phyloP scores from a whole-genome alignment of 2,888 invertebrate species.

The Cephus rjabovi region DNA sequence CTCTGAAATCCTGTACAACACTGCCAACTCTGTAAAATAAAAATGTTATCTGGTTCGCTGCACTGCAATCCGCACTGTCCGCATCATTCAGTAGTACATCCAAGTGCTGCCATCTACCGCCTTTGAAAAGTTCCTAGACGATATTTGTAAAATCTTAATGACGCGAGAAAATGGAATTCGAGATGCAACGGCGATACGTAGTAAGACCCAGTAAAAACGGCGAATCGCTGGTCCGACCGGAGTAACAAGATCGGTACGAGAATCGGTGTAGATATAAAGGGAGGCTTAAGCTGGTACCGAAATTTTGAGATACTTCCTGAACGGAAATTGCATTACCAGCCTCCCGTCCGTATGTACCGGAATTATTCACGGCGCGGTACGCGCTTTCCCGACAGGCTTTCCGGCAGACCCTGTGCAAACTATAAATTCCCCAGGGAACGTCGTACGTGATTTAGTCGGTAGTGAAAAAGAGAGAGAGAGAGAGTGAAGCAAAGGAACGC shows the following conservation, averaged over 20 bases:
- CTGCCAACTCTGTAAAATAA: too few species aligned
- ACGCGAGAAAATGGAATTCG: too few species aligned
- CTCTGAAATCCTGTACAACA: neutral
- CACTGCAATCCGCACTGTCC: too few species aligned
- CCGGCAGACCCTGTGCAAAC: conserved; percentile 32
- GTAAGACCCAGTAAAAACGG: too few species aligned
- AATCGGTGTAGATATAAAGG: neutral
- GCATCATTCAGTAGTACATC: too few species aligned
- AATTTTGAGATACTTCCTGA: neutral
- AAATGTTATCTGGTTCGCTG: too few species aligned
- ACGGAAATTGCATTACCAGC: conserved; percentile 17
- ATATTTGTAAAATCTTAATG: too few species aligned
- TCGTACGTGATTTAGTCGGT: conserved; percentile 47
- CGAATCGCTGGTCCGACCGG: too few species aligned
- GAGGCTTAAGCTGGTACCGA: neutral
- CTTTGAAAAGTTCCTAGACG: too few species aligned
- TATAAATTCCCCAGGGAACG: conserved; percentile 44
- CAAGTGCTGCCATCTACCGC: too few species aligned
- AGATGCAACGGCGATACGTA: conserved; percentile 26
- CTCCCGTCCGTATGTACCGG: neutral
- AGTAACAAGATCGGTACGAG: too few species aligned
- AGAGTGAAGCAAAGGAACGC: conserved; percentile 1
- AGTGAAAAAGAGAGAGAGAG: conserved; percentile 17
- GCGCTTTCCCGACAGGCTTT: neutral
- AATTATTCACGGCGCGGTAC: conserved; percentile 18